Conservation (phyloP, 2,113 vertebrate species). For the Clupea harengus region DNA sequence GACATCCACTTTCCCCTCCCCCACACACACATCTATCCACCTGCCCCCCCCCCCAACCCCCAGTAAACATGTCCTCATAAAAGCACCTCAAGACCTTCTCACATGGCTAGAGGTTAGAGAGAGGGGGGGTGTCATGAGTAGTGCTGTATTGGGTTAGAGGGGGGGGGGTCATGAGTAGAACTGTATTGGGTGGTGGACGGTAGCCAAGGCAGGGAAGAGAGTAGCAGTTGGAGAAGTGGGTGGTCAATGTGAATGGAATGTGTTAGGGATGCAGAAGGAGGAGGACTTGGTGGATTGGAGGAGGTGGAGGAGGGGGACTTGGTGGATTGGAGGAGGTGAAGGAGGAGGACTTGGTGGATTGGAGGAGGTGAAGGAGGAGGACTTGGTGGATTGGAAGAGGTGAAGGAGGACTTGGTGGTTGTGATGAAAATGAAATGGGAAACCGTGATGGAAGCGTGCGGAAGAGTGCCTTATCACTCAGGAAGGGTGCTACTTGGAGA, state of each 20-base stretch:
- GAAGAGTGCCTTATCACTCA: neutral
- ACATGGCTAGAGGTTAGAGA: neutral
- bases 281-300: neutral
- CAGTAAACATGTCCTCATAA: neutral
- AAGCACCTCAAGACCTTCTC: neutral
- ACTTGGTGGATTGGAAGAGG: no score
- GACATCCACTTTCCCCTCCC: neutral
- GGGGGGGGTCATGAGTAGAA: no score
- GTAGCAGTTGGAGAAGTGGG: neutral
- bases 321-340: no score
- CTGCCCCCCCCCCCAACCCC: neutral
- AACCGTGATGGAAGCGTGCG: neutral
- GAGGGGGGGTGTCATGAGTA: no score
- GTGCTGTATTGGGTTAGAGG: no score
- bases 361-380: no score
- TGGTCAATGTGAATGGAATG: neutral
- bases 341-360: no score
- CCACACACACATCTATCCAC: neutral
- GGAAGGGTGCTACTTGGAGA: neutral
- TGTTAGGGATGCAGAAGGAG: neutral
- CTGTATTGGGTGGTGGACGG: neutral
- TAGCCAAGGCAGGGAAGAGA: neutral
- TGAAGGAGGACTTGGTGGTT: neutral
- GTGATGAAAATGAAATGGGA: neutral
- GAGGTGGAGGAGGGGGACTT: neutral